Evolutionary conservation across 1,140 invertebrate genomes (phyloP).

Genomic region (Psilanteris sp.): DNA sequence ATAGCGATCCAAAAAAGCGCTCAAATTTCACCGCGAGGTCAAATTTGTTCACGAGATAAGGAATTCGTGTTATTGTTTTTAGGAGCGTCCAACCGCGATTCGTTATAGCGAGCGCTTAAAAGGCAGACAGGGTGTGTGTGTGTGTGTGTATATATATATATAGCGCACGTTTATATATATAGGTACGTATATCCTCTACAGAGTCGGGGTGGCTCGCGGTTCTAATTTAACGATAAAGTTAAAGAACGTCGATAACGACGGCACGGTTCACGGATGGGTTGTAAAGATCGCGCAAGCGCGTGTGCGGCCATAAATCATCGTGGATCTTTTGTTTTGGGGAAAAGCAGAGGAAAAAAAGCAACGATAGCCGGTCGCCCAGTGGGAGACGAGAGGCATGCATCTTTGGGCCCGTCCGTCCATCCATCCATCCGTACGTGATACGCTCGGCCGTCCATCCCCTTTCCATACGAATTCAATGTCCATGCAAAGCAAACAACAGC

Average conservation of each 20-base stretch:
- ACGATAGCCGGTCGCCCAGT: background rate
- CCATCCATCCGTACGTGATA: conserved; percentile 37
- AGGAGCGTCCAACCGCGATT: too few species aligned
- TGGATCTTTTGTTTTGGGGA: conserved; percentile 11
- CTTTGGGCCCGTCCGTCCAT: conserved; percentile 19
- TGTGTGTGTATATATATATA: too few species aligned
- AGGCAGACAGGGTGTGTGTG: too few species aligned
- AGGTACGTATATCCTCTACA: too few species aligned
- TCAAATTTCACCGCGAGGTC: conserved; percentile 12
- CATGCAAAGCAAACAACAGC: conserved; percentile 77
- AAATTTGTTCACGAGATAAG: conserved; percentile 23
- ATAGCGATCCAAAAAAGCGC: conserved; percentile 19
- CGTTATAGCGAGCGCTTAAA: too few species aligned
- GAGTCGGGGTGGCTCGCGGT: too few species aligned
- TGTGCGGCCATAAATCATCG: conserved; percentile 27
- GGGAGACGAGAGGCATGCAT: background rate
- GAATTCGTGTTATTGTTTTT: background rate
- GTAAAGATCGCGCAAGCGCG: background rate
- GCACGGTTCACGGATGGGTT: background rate
- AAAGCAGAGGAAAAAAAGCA: background rate
- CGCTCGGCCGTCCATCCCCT: conserved; percentile 45
- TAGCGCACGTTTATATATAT: too few species aligned
- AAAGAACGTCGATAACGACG: background rate
- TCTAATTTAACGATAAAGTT: conserved; percentile 18
- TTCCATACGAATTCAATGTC: conserved; percentile 74